phyloP scores from a whole-genome alignment of 1,140 invertebrate species.

The Drosophila navojoa region DNA sequence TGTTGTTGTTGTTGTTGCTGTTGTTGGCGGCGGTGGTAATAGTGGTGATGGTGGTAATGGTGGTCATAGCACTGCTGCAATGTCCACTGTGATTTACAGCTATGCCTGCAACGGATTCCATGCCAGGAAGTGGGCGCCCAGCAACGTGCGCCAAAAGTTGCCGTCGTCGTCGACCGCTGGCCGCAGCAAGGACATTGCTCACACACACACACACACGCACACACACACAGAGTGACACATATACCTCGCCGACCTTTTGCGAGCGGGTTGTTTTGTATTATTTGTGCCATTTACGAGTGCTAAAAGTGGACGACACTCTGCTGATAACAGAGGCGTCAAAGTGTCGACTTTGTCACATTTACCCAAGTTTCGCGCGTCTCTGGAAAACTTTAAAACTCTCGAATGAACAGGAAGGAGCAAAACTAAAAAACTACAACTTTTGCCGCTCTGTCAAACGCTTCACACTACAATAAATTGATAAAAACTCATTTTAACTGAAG shows the following conservation, averaged over 20 bases:
- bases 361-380: not conserved
- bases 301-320: constrained; percentile 2
- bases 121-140: constrained; percentile 29
- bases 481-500: not conserved
- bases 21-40: not conserved
- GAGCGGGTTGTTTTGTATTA: constrained; percentile 2
- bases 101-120: constrained; percentile 64
- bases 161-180: constrained; percentile 52
- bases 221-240: not conserved
- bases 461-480: not conserved
- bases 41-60: not conserved
- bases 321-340: constrained; percentile 17
- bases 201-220: not conserved
- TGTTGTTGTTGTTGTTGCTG: constrained; percentile 9
- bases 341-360: not conserved
- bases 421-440: not conserved
- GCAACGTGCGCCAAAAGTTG: constrained; percentile 63
- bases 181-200: constrained; percentile 73
- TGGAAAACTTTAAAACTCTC: constrained; percentile 2
- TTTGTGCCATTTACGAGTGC: constrained; percentile 7
- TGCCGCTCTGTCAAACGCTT: not conserved
- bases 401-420: not conserved
- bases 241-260: constrained; percentile 9
- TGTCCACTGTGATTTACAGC: constrained; percentile 50
- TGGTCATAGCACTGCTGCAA: constrained; percentile 17